phyloP scores from a whole-genome alignment of 2,113 vertebrate species.

The Sigmodon hispidus region DNA sequence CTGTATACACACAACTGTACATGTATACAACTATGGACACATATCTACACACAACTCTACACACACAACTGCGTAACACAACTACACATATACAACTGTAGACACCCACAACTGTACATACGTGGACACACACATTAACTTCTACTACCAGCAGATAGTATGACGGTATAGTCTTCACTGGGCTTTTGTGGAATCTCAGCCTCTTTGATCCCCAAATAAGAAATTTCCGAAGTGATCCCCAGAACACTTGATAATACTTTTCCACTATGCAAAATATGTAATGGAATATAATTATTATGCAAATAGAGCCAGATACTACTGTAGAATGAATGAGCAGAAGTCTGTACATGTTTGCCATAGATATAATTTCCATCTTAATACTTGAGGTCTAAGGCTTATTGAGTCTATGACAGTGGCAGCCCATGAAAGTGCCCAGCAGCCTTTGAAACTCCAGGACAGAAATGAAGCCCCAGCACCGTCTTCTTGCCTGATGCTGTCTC shows the following conservation, averaged over 20 bases:
- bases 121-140: background rate
- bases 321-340: background rate
- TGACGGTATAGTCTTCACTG: background rate
- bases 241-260: background rate
- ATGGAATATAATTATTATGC: background rate
- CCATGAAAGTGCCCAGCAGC: background rate
- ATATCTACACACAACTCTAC: background rate
- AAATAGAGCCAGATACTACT: background rate
- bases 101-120: background rate
- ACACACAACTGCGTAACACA: no score
- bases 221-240: no score
- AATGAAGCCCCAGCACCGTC: background rate
- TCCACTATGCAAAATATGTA: fast-evolving
- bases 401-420: background rate
- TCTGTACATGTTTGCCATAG: background rate
- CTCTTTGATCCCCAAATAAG: background rate
- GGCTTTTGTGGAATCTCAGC: background rate
- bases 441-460: background rate
- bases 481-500: background rate
- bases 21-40: background rate
- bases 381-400: background rate
- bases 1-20: background rate
- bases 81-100: background rate
- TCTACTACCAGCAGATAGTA: background rate
- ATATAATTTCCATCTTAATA: background rate